These are phyloP conservation scores for Pasiphila rectangulata DNA, from an alignment of 2,888 invertebrate species.

Conservation along the genomic window DNA sequence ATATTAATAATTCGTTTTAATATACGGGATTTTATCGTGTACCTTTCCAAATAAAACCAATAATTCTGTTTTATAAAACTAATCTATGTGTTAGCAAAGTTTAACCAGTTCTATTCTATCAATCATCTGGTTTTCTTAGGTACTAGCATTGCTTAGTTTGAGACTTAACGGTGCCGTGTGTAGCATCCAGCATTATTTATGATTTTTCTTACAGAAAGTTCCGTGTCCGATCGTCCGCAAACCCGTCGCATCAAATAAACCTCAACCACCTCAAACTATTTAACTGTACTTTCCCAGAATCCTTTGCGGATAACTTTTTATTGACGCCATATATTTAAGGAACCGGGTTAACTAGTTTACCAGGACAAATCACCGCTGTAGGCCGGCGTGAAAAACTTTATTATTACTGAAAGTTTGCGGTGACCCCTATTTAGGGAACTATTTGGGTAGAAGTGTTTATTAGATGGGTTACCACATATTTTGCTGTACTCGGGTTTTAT, in stretches of 20 bases:
- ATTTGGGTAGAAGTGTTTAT: conserved; percentile 24
- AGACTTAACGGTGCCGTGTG: no score
- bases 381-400: conserved; percentile 34
- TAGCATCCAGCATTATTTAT: no score
- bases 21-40: no score
- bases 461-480: conserved; percentile 15
- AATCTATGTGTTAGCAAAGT: no score
- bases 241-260: conserved; percentile 3
- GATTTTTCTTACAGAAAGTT: no score
- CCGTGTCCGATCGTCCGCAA: no score
- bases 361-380: conserved; percentile 35
- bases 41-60: no score
- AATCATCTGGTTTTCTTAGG: no score
- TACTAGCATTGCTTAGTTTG: no score
- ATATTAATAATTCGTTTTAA: no score
- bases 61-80: no score
- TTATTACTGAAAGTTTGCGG: conserved; percentile 35
- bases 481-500: conserved; percentile 5
- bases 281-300: conserved; percentile 19
- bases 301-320: conserved; percentile 30
- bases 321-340: conserved; percentile 27
- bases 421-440: conserved; percentile 20
- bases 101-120: no score
- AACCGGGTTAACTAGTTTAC: conserved; percentile 35
- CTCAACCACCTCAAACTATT: conserved; percentile 9